phyloP scores from a whole-genome alignment of 1,140 invertebrate species.

The Diploscapter pachys region DNA sequence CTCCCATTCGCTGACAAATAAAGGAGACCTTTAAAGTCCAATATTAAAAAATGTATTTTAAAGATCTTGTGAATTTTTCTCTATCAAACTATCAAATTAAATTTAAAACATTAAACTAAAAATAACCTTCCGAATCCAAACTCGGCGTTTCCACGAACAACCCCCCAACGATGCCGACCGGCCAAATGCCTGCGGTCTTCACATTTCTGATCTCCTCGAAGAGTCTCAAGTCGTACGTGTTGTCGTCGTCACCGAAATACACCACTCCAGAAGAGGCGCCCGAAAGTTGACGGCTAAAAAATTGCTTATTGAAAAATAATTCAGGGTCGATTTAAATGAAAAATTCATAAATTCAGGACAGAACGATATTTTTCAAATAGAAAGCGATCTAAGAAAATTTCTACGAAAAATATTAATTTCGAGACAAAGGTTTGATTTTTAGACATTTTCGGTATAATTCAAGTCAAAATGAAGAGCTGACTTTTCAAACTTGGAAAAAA shows the following conservation, averaged over 20 bases:
- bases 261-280: slow-evolving; percentile 69
- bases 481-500: no score
- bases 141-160: slow-evolving; percentile 49
- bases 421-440: no score
- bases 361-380: no score
- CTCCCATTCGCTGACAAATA: no score
- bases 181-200: slow-evolving; percentile 52
- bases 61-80: slow-evolving; percentile 5
- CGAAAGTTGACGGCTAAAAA: slow-evolving; percentile 42
- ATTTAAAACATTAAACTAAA: not conserved
- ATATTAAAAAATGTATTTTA: not conserved
- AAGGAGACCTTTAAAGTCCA: no score
- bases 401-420: no score
- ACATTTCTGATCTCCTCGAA: slow-evolving; percentile 71
- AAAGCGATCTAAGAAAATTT: no score
- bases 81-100: slow-evolving; percentile 6
- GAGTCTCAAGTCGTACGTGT: slow-evolving; percentile 81
- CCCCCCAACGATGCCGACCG: slow-evolving; percentile 57
- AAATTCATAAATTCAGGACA: no score
- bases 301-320: not conserved
- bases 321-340: no score
- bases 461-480: no score
- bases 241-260: slow-evolving; percentile 98
- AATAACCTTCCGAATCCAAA: slow-evolving; percentile 27
- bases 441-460: no score